A percentile compares a stretch with the other conserved stretches of the same genome.
These are phyloP conservation scores for Hypomecis punctinalis DNA, from an alignment of 2,888 invertebrate species.

Conservation along the genomic window DNA sequence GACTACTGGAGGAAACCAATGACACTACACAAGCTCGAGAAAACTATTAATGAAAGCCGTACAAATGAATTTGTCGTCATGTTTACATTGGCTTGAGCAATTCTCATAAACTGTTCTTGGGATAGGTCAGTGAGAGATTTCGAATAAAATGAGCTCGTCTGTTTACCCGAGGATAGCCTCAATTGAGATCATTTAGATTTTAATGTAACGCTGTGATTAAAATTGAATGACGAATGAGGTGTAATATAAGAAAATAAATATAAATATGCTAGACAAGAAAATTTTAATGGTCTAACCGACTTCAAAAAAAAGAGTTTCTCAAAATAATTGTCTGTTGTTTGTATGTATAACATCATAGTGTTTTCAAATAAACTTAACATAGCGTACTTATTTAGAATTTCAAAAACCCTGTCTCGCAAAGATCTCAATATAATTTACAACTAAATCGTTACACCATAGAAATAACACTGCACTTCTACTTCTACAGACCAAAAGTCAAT, in stretches of 20 bases:
- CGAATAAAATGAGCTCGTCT: constrained; percentile 18
- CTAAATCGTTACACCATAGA: too few relatives aligned
- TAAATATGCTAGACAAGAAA: too few relatives aligned
- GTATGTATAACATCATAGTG: too few relatives aligned
- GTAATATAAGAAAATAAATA: neutral
- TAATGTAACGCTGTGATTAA: constrained; percentile 4
- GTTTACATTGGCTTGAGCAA: neutral
- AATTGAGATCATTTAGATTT: constrained; percentile 5
- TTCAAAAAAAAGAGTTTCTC: too few relatives aligned
- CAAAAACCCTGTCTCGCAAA: too few relatives aligned
- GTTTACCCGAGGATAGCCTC: constrained; percentile 6
- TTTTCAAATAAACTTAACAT: too few relatives aligned
- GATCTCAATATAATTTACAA: too few relatives aligned
- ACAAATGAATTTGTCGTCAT: constrained; percentile 8
- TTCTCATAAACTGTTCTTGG: constrained; percentile 12
- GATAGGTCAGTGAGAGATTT: constrained; percentile 27
- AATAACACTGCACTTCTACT: too few relatives aligned
- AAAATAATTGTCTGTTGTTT: too few relatives aligned
- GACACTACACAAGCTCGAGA: neutral
- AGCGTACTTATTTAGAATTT: too few relatives aligned
- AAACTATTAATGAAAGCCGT: neutral
- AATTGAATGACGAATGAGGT: neutral
- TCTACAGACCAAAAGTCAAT: neutral
- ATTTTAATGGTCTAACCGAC: too few relatives aligned
- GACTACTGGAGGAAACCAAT: neutral